Evolutionary conservation across 2,797 vertebrate genomes (phyloP).

Genomic region (Gobionotothen gibberifrons): DNA sequence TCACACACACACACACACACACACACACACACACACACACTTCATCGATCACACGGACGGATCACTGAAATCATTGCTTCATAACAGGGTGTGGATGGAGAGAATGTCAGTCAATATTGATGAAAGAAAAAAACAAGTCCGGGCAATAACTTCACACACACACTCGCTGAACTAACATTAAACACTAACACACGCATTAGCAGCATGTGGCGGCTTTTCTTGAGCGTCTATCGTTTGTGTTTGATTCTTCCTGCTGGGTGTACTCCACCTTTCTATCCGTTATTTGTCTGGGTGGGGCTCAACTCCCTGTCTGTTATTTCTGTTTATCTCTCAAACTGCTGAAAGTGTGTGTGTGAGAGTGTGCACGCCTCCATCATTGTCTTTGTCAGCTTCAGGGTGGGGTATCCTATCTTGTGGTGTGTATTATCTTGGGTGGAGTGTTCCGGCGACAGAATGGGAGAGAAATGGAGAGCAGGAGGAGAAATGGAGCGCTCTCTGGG

Average conservation of each 20-base stretch:
- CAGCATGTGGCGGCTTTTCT: not conserved
- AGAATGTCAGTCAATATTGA: conserved; percentile 62
- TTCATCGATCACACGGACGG: conserved; percentile 12
- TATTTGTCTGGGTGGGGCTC: conserved; percentile 53
- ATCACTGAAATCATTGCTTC: conserved; percentile 22
- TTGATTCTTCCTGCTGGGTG: conserved; percentile 46
- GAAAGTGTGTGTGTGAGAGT: conserved; percentile 10
- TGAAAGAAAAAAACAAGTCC: conserved; percentile 28
- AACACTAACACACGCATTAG: not conserved
- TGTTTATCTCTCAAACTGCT: conserved; percentile 41
- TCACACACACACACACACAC: conserved; percentile 17
- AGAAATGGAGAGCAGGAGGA: conserved; percentile 38
- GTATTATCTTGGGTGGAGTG: conserved; percentile 63
- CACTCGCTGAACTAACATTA: not conserved
- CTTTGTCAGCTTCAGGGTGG: conserved; percentile 62
- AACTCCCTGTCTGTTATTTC: conserved; percentile 29
- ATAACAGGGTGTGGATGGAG: conserved; percentile 31
- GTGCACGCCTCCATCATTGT: conserved; percentile 22
- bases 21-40: conserved; percentile 16
- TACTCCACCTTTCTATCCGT: conserved; percentile 38
- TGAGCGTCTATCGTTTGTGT: conserved; percentile 21
- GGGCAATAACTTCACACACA: not conserved
- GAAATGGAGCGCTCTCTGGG: conserved; percentile 27
- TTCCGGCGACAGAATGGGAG: conserved; percentile 43
- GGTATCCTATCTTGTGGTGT: conserved; percentile 65